These are phyloP conservation scores for Gymnocheta viridis DNA, from an alignment of 2,888 invertebrate genomes.

Conservation along the genomic window DNA sequence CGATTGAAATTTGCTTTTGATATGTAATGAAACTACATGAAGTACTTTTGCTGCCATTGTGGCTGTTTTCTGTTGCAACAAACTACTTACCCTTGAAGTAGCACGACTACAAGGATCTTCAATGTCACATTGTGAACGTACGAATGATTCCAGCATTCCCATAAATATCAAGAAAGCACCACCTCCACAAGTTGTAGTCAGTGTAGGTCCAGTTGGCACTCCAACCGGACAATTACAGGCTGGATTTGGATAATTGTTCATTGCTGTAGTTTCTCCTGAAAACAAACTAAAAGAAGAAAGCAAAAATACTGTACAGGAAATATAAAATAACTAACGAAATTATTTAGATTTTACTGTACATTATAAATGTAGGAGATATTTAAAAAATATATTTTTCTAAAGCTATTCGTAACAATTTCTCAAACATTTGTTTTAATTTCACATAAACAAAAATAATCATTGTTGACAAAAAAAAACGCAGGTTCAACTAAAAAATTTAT, in stretches of 20 bases:
- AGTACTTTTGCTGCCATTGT: too few species aligned
- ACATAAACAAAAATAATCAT: too few species aligned
- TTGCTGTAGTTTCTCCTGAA: background rate
- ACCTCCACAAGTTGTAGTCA: conserved; percentile 92
- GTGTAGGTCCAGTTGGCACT: conserved; percentile 90
- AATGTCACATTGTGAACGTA: conserved; percentile 92
- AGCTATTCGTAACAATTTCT: too few species aligned
- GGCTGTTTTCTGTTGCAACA: background rate
- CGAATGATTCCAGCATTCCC: conserved; percentile 92
- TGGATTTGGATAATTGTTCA: conserved; percentile 51
- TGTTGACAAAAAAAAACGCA: too few species aligned
- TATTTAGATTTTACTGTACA: too few species aligned
- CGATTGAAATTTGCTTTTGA: background rate
- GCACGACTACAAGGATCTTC: conserved; percentile 93
- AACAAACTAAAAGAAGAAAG: background rate
- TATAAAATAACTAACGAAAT: too few species aligned
- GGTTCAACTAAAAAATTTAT: too few species aligned
- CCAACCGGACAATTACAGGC: conserved; percentile 91
- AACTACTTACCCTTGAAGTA: conserved; percentile 82
- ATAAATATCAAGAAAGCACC: conserved; percentile 94
- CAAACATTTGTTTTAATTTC: too few species aligned
- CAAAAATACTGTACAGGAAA: background rate
- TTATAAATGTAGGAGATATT: too few species aligned
- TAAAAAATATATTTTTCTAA: too few species aligned
- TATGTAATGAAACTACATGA: background rate